phyloP scores from a whole-genome alignment of 2,113 vertebrate genomes.

The Euleptes europaea region DNA sequence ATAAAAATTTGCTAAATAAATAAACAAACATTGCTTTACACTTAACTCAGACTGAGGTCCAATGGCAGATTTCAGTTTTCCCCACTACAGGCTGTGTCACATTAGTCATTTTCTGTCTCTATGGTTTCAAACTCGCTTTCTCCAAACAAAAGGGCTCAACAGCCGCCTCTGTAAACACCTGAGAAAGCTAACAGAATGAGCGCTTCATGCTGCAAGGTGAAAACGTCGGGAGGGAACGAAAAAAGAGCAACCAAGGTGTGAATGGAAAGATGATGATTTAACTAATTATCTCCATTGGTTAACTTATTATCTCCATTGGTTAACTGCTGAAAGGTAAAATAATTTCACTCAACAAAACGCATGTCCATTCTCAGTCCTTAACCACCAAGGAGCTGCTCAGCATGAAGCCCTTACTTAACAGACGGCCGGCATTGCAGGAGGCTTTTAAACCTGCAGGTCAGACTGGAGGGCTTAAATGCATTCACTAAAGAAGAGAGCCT shows the following conservation, averaged over 20 bases:
- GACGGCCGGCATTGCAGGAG: neutral
- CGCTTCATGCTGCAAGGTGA: neutral
- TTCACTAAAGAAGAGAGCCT: neutral
- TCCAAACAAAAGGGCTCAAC: neutral
- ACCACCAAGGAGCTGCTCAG: neutral
- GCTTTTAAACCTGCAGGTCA: constrained; percentile 12
- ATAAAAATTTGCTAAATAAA: neutral
- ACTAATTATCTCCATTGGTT: neutral
- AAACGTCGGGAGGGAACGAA: constrained; percentile 18
- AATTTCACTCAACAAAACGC: neutral
- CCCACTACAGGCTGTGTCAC: neutral
- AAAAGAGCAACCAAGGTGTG: constrained; percentile 30
- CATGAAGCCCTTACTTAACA: neutral
- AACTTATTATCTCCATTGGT: neutral
- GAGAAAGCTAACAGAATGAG: constrained; percentile 19
- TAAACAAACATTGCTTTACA: neutral
- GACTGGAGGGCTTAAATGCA: fast-evolving
- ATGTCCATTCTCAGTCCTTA: neutral
- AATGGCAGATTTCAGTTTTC: neutral
- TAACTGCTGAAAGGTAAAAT: neutral
- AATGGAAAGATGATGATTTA: neutral
- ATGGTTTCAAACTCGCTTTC: neutral
- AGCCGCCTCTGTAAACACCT: neutral
- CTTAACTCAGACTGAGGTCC: neutral
- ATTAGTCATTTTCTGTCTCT: neutral